Evolutionary conservation across 2,113 vertebrate genomes (phyloP).

Genomic region (Gnathonemus echidnorhynchus): DNA sequence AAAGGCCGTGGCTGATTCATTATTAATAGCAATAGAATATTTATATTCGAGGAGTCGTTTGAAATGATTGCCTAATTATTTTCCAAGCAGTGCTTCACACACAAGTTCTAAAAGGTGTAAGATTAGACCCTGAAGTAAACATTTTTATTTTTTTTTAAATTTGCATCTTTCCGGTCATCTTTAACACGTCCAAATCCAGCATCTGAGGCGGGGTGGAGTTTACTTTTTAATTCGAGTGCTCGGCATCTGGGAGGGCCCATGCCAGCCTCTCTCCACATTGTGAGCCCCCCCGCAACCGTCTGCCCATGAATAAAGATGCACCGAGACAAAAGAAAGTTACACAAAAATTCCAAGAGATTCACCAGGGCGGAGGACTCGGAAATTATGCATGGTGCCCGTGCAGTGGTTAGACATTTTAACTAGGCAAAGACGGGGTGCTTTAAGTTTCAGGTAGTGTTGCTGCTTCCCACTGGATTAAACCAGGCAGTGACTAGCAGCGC

Average conservation of each 20-base stretch:
- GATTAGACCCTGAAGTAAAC: slow-evolving; percentile 13
- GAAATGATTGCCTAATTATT: not conserved
- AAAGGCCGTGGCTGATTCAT: slow-evolving; percentile 3
- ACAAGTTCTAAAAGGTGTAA: not conserved
- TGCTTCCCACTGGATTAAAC: slow-evolving; percentile 1
- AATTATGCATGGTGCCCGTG: not conserved
- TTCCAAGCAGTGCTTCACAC: slow-evolving; percentile 10
- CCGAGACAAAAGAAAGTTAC: not conserved
- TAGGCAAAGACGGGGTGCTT: not conserved
- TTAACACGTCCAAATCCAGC: not conserved
- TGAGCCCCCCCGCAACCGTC: not conserved
- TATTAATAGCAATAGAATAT: slow-evolving; percentile 12
- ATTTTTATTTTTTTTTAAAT: not conserved
- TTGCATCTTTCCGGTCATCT: not conserved
- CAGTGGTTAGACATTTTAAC: not conserved
- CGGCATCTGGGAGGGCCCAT: not conserved
- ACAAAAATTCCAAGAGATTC: slow-evolving; percentile 1
- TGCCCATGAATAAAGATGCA: not conserved
- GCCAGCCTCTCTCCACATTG: not conserved
- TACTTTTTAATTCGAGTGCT: not conserved
- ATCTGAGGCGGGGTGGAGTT: not conserved
- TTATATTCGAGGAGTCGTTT: not conserved
- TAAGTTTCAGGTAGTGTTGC: not conserved
- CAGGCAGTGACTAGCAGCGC: not conserved
- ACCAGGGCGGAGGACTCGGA: not conserved